These are phyloP conservation scores for Chaitophorus viminalis DNA, from an alignment of 2,888 invertebrate genomes.

Conservation along the genomic window DNA sequence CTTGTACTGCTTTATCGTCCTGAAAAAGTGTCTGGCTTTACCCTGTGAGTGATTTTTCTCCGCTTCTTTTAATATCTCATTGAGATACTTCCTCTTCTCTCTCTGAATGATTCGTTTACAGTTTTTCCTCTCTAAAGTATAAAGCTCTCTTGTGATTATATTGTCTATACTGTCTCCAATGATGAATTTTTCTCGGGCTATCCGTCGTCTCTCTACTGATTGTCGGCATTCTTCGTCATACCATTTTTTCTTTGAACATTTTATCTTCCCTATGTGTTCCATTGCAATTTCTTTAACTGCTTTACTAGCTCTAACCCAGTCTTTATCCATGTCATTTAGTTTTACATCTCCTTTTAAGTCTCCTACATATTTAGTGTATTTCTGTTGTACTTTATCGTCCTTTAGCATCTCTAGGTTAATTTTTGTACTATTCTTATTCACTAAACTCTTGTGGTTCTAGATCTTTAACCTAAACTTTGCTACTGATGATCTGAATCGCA, in stretches of 20 bases:
- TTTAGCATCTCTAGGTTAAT: too few species aligned
- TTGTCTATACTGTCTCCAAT: background rate
- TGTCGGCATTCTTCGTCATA: background rate
- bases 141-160: background rate
- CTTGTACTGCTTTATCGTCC: too few species aligned
- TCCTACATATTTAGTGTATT: too few species aligned
- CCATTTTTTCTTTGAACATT: constrained; percentile 12
- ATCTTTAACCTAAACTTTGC: too few species aligned
- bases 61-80: constrained; percentile 1
- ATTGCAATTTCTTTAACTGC: constrained; percentile 7
- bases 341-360: background rate
- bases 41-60: background rate
- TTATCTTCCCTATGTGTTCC: background rate
- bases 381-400: too few species aligned
- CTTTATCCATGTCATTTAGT: background rate
- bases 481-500: too few species aligned
- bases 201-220: background rate
- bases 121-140: background rate
- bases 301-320: background rate
- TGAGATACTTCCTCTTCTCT: constrained; percentile 9
- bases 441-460: too few species aligned
- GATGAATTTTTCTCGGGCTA: background rate
- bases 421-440: too few species aligned
- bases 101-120: constrained; percentile 14
- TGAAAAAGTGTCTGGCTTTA: background rate